A percentile compares a stretch with the other conserved stretches of the same genome.
phyloP scores from a whole-genome alignment of 2,113 vertebrate genomes.

The Campylorhamphus procurvoides region DNA sequence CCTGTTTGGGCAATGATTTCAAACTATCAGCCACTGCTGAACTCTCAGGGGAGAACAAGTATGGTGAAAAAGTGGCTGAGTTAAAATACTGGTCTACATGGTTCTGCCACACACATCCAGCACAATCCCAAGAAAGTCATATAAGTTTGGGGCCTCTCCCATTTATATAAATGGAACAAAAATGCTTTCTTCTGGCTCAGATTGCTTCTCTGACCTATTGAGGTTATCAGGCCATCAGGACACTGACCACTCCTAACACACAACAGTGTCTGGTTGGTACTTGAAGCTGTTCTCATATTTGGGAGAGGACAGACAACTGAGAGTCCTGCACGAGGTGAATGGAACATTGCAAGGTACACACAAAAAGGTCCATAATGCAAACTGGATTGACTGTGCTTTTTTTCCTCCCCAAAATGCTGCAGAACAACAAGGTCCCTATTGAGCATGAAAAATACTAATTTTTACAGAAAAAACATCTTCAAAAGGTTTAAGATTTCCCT shows the following conservation, averaged over 20 bases:
- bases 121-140: background rate
- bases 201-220: background rate
- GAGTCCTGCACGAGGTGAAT: accelerated
- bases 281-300: background rate
- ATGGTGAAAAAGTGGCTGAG: background rate
- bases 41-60: background rate
- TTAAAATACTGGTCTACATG: background rate
- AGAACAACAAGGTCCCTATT: background rate
- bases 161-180: background rate
- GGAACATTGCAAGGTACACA: background rate
- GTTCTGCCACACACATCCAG: background rate
- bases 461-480: background rate
- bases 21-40: background rate
- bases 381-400: background rate
- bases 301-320: background rate
- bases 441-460: background rate
- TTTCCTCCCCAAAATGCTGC: background rate
- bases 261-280: too few relatives aligned
- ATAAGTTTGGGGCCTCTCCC: background rate
- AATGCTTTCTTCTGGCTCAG: background rate
- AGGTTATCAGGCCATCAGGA: background rate
- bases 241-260: background rate
- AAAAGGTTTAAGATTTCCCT: background rate
- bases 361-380: background rate
- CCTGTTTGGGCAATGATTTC: background rate